These are phyloP conservation scores for Dipodomys merriami DNA, from an alignment of 2,113 vertebrate species.

Conservation along the genomic window DNA sequence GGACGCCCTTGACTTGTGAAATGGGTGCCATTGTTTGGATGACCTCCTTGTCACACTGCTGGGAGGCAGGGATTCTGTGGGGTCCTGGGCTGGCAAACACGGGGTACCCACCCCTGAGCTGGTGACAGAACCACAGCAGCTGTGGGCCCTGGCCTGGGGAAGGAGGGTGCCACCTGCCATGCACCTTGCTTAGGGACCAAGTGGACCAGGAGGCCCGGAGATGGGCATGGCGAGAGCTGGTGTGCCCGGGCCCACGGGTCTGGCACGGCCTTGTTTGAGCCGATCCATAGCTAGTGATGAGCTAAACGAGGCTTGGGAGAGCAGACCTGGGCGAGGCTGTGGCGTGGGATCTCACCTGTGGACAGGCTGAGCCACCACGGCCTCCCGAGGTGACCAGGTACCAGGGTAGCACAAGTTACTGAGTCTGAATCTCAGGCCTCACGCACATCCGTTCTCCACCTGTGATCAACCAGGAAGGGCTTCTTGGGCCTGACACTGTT, in stretches of 20 bases:
- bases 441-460: not conserved
- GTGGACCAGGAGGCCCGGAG: not conserved
- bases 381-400: not conserved
- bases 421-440: not conserved
- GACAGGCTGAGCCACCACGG: not conserved
- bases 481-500: fast-evolving
- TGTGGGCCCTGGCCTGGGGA: no score
- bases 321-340: not conserved
- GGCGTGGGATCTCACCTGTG: not conserved
- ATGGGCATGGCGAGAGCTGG: no score
- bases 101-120: not conserved
- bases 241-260: not conserved
- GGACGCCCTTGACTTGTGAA: not conserved
- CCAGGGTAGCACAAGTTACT: fast-evolving
- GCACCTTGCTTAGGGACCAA: not conserved
- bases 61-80: not conserved
- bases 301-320: no score
- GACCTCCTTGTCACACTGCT: not conserved
- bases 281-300: no score
- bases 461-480: fast-evolving
- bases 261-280: not conserved
- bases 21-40: not conserved
- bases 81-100: not conserved
- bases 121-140: not conserved
- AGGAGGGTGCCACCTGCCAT: not conserved